These are phyloP conservation scores for Procambarus virginalis DNA, from an alignment of 1,140 invertebrate genomes.

Conservation along the genomic window DNA sequence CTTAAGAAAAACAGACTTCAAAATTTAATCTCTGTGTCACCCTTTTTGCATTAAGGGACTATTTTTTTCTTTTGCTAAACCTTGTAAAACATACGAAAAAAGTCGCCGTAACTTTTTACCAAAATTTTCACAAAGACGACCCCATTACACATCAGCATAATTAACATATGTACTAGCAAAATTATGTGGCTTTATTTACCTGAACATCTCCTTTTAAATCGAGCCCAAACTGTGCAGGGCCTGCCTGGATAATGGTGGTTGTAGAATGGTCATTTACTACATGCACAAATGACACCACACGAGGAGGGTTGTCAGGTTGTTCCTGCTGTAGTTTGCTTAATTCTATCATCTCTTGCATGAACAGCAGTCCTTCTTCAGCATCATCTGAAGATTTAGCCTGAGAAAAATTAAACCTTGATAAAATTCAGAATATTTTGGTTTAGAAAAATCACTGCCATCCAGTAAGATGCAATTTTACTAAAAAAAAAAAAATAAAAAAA, in stretches of 20 bases:
- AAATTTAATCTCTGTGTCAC: too few relatives aligned
- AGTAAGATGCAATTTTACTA: too few relatives aligned
- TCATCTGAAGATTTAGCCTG: constrained; percentile 89
- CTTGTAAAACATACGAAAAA: too few relatives aligned
- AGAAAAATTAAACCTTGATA: constrained; percentile 53
- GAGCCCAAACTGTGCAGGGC: constrained; percentile 92
- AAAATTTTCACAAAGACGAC: too few relatives aligned
- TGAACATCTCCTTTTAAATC: constrained; percentile 71
- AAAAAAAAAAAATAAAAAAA: too few relatives aligned
- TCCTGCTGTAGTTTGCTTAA: constrained; percentile 84
- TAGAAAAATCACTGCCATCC: too few relatives aligned
- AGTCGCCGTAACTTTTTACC: too few relatives aligned
- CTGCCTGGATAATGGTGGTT: constrained; percentile 81
- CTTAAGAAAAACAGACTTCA: too few relatives aligned
- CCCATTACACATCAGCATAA: too few relatives aligned
- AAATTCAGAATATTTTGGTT: not conserved
- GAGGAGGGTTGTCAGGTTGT: constrained; percentile 78
- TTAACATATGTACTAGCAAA: not conserved
- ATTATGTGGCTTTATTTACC: constrained; percentile 8
- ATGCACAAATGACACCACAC: constrained; percentile 77
- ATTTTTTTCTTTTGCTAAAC: too few relatives aligned
- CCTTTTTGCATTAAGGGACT: too few relatives aligned
- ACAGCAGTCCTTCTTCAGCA: constrained; percentile 92
- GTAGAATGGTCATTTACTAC: constrained; percentile 69
- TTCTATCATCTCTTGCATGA: constrained; percentile 98